phyloP scores from a whole-genome alignment of 64 coral and sea anemone species.

The Cladopsammia gracilis region DNA sequence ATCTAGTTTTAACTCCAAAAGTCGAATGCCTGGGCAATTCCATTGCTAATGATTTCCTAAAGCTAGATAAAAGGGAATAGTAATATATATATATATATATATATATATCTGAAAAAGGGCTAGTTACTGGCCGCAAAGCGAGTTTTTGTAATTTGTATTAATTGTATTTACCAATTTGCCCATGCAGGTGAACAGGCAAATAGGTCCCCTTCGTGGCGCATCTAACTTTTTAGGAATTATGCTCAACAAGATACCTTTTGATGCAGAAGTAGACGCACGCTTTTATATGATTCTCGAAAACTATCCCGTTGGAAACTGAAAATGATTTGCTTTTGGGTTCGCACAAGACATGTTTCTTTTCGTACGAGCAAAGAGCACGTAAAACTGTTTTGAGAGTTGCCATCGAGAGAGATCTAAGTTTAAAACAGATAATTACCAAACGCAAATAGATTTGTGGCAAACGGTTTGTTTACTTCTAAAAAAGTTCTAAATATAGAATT shows the following conservation, averaged over 20 bases:
- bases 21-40: too few relatives aligned
- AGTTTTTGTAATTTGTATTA: slow-evolving; percentile 32
- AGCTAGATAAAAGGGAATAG: too few relatives aligned
- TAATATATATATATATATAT: too few relatives aligned
- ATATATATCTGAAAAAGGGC: slow-evolving; percentile 20
- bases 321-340: slow-evolving; percentile 44
- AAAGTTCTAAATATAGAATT: too few relatives aligned
- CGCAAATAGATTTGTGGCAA: not conserved
- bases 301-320: slow-evolving; percentile 16
- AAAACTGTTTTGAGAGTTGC: slow-evolving; percentile 19
- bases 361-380: slow-evolving; percentile 31
- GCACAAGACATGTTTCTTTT: slow-evolving; percentile 21
- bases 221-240: slow-evolving; percentile 40
- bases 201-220: slow-evolving; percentile 35
- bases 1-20: too few relatives aligned
- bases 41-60: too few relatives aligned
- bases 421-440: slow-evolving; percentile 32
- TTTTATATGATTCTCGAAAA: slow-evolving; percentile 19
- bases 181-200: slow-evolving; percentile 50
- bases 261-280: slow-evolving; percentile 28
- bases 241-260: slow-evolving; percentile 38
- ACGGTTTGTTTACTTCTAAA: too few relatives aligned
- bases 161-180: slow-evolving; percentile 46
- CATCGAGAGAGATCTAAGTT: slow-evolving; percentile 31
- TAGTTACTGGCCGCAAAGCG: slow-evolving; percentile 30